A percentile compares a stretch with the other conserved stretches of the same genome.
Evolutionary conservation across 37 sponge, comb jelly and placozoan species (phyloP).

Genomic region (Theonella swinhoei): DNA sequence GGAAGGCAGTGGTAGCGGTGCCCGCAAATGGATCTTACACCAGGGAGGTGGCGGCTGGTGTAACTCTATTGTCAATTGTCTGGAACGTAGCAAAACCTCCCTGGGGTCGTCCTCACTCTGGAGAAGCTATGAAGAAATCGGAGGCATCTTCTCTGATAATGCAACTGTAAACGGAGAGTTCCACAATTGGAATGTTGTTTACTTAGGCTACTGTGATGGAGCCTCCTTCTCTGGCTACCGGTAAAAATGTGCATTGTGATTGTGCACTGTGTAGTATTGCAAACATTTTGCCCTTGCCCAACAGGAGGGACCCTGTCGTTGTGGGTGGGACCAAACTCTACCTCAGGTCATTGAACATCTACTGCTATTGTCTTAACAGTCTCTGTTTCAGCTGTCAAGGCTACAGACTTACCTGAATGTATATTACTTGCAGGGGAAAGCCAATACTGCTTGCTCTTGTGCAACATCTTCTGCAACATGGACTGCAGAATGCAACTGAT

Average conservation of each 20-base stretch:
- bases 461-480: conserved; percentile 30
- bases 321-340: conserved; percentile 37
- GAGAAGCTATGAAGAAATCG: conserved; percentile 3
- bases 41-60: conserved; percentile 89
- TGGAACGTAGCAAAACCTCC: conserved; percentile 56
- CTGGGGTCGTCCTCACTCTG: conserved; percentile 82
- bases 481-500: conserved; percentile 58
- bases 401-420: no score
- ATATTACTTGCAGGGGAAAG: conserved; percentile 5
- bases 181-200: conserved; percentile 75
- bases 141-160: conserved; percentile 70
- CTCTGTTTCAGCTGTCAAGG: not conserved
- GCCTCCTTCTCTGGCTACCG: conserved; percentile 75
- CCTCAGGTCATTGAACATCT: conserved; percentile 23
- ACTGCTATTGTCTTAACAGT: not conserved
- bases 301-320: conserved; percentile 21
- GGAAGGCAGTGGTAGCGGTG: conserved; percentile 21
- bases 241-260: no score
- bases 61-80: conserved; percentile 37
- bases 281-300: no score
- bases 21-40: conserved; percentile 77
- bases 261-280: no score
- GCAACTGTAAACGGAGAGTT: conserved; percentile 63
- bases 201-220: conserved; percentile 89
- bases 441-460: conserved; percentile 35